Base-by-base conservation (phyloP, 2,888 invertebrate genomes). In the Eueremaeus valkanovi region DNA sequence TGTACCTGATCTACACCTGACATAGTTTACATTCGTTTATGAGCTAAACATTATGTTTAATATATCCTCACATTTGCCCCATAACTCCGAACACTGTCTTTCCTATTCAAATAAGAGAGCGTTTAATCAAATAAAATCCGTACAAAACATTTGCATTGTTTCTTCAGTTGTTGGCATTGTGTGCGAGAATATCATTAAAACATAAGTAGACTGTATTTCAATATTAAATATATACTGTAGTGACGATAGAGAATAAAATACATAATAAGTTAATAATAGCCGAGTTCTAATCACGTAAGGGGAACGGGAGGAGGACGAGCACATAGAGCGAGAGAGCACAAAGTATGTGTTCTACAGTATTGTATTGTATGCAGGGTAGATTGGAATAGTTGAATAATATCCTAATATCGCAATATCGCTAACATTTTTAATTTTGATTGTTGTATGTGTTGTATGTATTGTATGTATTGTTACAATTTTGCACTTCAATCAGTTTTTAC, bases 241-340 rank as follows among this genome's bases (percentile, higher is more conserved):
- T 58, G 58, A 58, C 27, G 58, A 63, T 29, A 63, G 63, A 58
- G 55, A 55, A 55, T 6, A 63, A 27, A 63, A 63, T 33, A 63
- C 31, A 63, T 63, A 63, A 63, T 63, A 63, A 63, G 63, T 63
- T 63, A 63, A 63, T 63, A 63, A 63, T 63, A 63, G 63, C 5
- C 5, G 31, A 13, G 33, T 33, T 63, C 33, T 21, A 11, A 31
- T 31, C 63, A 63, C 63, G 33, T 63, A 63, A 31, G 27, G 16
- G 36, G 36, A 11, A 5, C 36, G 36, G 36, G 51, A 6, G 51
- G 51, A n/a, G 21, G 21, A 51, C 8, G 9, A 42, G 42, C 13
- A 42, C 13, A 11, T 8, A 13, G 8, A 42, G 42, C 42, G 9
- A 42, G 8, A 42, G 9, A 42, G 13, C n/a, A n/a, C n/a, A n/a